A percentile compares a stretch with the other conserved stretches of the same genome.
Conservation (phyloP, 2,888 invertebrate genomes). For the Diarsia brunnea region DNA sequence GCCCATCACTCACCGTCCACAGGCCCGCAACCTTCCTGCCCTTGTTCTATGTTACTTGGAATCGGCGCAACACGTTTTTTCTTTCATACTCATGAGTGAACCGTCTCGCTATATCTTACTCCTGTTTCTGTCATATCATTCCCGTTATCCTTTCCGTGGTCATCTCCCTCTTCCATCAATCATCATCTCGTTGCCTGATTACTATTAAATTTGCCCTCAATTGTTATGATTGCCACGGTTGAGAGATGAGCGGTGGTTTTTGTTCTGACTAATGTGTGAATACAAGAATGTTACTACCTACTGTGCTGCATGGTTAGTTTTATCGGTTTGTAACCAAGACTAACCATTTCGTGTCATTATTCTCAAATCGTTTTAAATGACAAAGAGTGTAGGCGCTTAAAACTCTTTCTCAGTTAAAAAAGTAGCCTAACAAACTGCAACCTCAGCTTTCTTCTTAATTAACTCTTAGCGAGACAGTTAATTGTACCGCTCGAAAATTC, state of each 20-base stretch:
- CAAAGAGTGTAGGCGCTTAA: background rate
- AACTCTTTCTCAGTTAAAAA: constrained; percentile 22
- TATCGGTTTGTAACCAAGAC: background rate
- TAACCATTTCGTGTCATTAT: no score
- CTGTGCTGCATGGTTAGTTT: background rate
- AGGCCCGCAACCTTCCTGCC: no score
- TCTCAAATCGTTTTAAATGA: background rate
- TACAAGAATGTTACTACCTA: background rate
- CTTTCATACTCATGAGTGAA: no score
- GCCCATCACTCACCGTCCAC: no score
- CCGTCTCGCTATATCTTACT: no score
- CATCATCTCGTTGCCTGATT: background rate
- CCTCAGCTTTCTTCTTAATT: constrained; percentile 28
- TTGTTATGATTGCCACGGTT: background rate
- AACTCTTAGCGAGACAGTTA: constrained; percentile 46
- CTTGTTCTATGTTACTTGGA: no score
- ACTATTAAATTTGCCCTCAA: background rate
- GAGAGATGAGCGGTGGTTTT: background rate
- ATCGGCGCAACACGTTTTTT: no score
- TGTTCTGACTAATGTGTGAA: background rate
- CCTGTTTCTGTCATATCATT: no score
- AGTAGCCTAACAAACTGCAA: constrained; percentile 30
- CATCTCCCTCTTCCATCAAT: no score
- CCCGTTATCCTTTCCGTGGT: no score
- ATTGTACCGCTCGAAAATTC: constrained; percentile 51